A percentile compares a stretch with the other conserved stretches of the same genome.
These are phyloP conservation scores for Diarsia mendica DNA, from an alignment of 2,888 invertebrate species.

Conservation along the genomic window DNA sequence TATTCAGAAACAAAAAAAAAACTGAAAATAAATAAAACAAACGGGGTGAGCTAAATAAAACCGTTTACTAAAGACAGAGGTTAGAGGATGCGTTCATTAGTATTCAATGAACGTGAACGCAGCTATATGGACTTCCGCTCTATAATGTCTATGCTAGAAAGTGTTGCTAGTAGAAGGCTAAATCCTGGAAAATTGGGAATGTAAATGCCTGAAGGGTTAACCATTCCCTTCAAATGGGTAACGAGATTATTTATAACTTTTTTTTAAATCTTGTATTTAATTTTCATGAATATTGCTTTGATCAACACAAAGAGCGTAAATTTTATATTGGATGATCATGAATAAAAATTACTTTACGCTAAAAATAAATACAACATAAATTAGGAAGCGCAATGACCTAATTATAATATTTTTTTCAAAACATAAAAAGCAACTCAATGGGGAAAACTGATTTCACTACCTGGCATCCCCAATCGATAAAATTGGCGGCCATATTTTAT, in stretches of 20 bases:
- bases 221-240: neutral
- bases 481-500: conserved; percentile 71
- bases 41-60: too few relatives aligned
- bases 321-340: too few relatives aligned
- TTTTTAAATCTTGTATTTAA: neutral
- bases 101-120: conserved; percentile 42
- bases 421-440: neutral
- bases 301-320: neutral
- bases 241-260: neutral
- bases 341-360: too few relatives aligned
- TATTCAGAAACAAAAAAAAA: neutral
- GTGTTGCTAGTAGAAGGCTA: conserved; percentile 23
- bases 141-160: conserved; percentile 27
- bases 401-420: neutral
- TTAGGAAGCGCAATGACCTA: neutral
- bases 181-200: conserved; percentile 1
- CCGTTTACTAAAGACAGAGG: too few relatives aligned
- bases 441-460: conserved; percentile 5
- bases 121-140: conserved; percentile 28
- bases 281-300: neutral
- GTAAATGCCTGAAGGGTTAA: neutral
- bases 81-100: neutral
- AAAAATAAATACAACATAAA: too few relatives aligned
- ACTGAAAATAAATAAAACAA: too few relatives aligned
- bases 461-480: conserved; percentile 44